Percentiles rank a stretch among this genome's conserved stretches.
Conservation (phyloP, 2,113 vertebrate genomes). For the Alethe castanea region DNA sequence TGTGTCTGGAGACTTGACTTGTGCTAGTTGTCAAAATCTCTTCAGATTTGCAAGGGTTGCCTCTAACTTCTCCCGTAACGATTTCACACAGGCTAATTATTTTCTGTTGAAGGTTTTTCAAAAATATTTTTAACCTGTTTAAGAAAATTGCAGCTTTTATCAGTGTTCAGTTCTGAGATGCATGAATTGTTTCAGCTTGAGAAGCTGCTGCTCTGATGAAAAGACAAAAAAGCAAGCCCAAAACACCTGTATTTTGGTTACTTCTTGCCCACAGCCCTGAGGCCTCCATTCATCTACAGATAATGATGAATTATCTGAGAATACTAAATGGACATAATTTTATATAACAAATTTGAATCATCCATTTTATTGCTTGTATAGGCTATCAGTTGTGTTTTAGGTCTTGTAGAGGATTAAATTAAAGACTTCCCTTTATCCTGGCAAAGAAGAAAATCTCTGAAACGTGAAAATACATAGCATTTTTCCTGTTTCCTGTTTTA, state of each 20-base stretch:
- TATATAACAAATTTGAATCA: neutral
- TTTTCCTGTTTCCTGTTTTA: conserved; percentile 12
- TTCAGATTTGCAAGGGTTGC: neutral
- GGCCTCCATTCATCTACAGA: neutral
- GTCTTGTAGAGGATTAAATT: neutral
- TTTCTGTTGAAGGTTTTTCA: neutral
- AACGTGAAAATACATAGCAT: neutral
- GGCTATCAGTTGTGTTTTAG: neutral
- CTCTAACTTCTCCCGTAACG: neutral
- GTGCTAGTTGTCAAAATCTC: neutral
- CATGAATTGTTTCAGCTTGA: neutral
- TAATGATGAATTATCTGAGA: neutral
- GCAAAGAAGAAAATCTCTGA: neutral
- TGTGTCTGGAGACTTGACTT: neutral
- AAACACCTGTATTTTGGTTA: neutral
- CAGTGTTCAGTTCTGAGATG: neutral
- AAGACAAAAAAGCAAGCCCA: neutral
- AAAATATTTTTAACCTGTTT: neutral
- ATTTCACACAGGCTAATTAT: neutral
- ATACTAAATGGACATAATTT: neutral
- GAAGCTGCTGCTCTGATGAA: neutral
- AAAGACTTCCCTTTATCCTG: neutral
- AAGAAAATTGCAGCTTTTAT: neutral
- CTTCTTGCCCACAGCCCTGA: neutral
- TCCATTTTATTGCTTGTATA: neutral